phyloP scores from a whole-genome alignment of 2,113 vertebrate genomes.

The Anas platyrhynchos region DNA sequence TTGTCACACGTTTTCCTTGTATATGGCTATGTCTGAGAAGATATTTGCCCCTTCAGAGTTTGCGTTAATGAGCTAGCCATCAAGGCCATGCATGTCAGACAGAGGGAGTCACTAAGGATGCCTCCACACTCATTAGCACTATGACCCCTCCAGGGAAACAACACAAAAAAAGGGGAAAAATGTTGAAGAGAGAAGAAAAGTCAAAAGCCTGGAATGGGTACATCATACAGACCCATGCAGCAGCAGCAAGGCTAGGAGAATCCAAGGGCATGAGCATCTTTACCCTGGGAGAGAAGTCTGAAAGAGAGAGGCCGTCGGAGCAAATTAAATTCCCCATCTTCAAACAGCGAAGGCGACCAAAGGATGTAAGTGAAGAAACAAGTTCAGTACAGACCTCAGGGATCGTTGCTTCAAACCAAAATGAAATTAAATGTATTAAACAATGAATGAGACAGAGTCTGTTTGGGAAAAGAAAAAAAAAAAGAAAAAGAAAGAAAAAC shows the following conservation, averaged over 20 bases:
- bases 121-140: constrained; percentile 16
- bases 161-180: neutral
- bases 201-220: neutral
- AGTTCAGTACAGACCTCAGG: neutral
- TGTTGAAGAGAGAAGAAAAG: constrained; percentile 9
- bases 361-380: neutral
- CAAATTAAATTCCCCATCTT: constrained; percentile 46
- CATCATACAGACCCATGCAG: neutral
- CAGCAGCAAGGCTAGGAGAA: constrained; percentile 16
- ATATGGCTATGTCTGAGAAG: neutral
- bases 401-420: neutral
- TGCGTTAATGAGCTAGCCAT: constrained; percentile 22
- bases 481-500: neutral
- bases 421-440: constrained; percentile 16
- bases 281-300: constrained; percentile 28
- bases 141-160: constrained; percentile 22
- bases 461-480: neutral
- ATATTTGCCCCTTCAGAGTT: neutral
- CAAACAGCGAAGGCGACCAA: neutral
- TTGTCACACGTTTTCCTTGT: neutral
- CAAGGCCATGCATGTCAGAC: neutral
- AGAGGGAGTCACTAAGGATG: neutral
- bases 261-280: constrained; percentile 31
- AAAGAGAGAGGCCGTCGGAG: neutral
- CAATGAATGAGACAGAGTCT: neutral